Percentiles rank a stretch among this genome's conserved stretches.
These are phyloP conservation scores for Spinus olivaceus DNA, from an alignment of 2,797 vertebrate species.

Conservation along the genomic window DNA sequence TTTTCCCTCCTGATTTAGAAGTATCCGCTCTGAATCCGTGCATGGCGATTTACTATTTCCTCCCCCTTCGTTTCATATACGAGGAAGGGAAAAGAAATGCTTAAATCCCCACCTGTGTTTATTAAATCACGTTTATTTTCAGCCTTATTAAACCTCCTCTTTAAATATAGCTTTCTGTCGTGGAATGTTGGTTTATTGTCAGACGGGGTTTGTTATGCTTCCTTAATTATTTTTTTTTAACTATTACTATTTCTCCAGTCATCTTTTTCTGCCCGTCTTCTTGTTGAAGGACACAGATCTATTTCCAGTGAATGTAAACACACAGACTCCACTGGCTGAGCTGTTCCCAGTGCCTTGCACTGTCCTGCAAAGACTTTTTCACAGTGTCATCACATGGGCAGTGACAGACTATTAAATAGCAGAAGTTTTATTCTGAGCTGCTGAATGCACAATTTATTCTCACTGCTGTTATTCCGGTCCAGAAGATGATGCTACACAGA, in stretches of 20 bases:
- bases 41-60: fast-evolving
- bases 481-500: background rate
- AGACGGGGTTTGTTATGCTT: fast-evolving
- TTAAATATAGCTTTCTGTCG: background rate
- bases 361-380: background rate
- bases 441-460: background rate
- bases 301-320: background rate
- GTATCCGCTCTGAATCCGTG: fast-evolving
- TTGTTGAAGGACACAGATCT: background rate
- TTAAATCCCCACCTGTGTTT: fast-evolving
- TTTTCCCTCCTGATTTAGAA: no score
- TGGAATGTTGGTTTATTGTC: background rate
- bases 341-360: no score
- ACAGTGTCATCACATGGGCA: background rate
- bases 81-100: background rate
- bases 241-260: background rate
- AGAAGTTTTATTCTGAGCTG: background rate
- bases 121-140: background rate
- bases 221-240: no score
- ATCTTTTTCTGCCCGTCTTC: background rate
- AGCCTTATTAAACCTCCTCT: background rate
- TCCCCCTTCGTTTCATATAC: background rate
- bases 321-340: fast-evolving
- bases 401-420: background rate
- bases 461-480: background rate